phyloP scores from a whole-genome alignment of 2,113 vertebrate genomes.

The Hydrolagus affinis region DNA sequence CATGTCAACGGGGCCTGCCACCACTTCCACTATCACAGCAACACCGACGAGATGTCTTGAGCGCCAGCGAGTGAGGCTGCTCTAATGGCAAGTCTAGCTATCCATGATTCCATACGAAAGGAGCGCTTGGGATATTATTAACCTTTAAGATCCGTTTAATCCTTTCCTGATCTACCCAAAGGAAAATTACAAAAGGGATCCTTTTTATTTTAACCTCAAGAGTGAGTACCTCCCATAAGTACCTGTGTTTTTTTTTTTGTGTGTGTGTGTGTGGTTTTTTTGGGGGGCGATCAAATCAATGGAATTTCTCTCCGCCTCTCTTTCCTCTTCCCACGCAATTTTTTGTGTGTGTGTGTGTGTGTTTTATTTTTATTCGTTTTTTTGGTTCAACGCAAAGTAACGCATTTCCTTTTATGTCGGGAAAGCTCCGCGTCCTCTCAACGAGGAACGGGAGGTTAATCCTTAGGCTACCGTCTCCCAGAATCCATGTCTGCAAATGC shows the following conservation, averaged over 20 bases:
- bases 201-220: neutral
- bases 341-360: no score
- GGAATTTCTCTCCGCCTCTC: neutral
- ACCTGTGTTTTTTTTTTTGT: neutral
- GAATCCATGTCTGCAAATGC: constrained; percentile 22
- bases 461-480: constrained; percentile 10
- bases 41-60: neutral
- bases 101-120: neutral
- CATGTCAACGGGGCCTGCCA: neutral
- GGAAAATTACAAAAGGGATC: neutral
- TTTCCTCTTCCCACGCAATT: no score
- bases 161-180: neutral
- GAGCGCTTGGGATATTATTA: neutral
- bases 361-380: no score
- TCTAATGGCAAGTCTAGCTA: neutral
- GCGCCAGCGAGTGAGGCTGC: no score
- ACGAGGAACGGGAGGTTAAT: neutral
- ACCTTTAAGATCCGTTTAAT: neutral
- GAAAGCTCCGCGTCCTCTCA: neutral
- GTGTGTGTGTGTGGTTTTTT: no score
- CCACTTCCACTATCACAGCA: neutral
- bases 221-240: neutral
- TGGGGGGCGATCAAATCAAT: constrained; percentile 13
- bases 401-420: neutral
- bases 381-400: constrained; percentile 6